Evolutionary conservation across 2,888 invertebrate genomes (phyloP).

Genomic region (Cheiracanthium punctorium): DNA sequence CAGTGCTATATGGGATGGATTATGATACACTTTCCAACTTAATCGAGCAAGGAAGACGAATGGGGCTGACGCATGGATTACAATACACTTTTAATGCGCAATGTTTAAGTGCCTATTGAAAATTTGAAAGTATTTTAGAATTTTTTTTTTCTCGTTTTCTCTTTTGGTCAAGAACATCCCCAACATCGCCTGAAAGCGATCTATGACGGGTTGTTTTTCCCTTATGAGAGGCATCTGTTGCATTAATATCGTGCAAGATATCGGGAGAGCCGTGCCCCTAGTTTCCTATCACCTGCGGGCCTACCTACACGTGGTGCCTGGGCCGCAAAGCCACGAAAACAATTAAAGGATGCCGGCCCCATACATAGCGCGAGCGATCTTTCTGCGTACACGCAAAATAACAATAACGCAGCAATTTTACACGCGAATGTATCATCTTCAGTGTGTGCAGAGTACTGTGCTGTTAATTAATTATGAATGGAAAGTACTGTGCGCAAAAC

Average conservation of each 20-base stretch:
- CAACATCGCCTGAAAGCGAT: too few species aligned
- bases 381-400: conserved; percentile 47
- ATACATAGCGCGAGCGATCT: neutral
- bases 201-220: too few species aligned
- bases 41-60: too few species aligned
- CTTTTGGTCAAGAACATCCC: too few species aligned
- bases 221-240: neutral
- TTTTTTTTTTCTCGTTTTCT: too few species aligned
- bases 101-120: too few species aligned
- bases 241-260: neutral
- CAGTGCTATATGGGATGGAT: too few species aligned
- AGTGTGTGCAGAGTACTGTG: neutral
- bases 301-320: neutral
- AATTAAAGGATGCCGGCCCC: conserved; percentile 22
- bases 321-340: conserved; percentile 12
- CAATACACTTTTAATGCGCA: too few species aligned
- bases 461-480: conserved; percentile 5
- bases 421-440: neutral
- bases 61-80: too few species aligned
- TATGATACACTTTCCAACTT: too few species aligned
- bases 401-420: conserved; percentile 29
- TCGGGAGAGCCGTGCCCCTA: neutral
- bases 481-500: neutral
- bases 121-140: too few species aligned
- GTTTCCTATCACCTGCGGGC: conserved; percentile 33